These are phyloP conservation scores for Metallyticus violacea DNA, from an alignment of 2,888 invertebrate species.

Conservation along the genomic window DNA sequence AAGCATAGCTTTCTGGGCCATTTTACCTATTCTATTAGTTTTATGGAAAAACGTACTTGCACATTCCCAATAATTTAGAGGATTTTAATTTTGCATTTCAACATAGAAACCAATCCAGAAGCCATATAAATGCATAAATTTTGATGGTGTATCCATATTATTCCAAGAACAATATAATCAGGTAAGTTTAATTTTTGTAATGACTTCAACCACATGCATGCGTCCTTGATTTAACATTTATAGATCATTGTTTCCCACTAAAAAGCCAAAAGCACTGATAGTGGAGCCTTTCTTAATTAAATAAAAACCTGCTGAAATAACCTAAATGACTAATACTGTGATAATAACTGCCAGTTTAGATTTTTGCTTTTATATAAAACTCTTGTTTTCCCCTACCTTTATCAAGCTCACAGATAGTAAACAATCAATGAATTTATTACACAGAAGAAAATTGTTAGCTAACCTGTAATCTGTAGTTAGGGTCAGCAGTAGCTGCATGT, in stretches of 20 bases:
- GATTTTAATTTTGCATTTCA: not conserved
- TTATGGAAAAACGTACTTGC: not conserved
- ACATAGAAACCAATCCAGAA: not conserved
- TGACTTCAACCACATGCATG: not conserved
- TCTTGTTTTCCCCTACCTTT: not conserved
- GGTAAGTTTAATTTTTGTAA: too few species aligned
- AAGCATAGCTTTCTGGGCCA: not conserved
- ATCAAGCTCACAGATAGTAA: not conserved
- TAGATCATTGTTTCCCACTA: too few species aligned
- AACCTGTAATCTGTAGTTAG: conserved; percentile 90
- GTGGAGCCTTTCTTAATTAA: not conserved
- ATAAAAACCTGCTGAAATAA: not conserved
- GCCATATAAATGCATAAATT: not conserved
- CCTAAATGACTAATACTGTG: not conserved
- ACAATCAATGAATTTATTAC: not conserved
- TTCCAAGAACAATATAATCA: not conserved
- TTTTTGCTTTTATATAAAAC: too few species aligned
- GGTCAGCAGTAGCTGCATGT: conserved; percentile 73
- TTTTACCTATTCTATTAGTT: not conserved
- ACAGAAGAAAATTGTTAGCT: conserved; percentile 41
- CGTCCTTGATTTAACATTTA: not conserved
- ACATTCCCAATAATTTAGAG: not conserved
- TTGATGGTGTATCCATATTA: not conserved
- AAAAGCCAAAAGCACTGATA: not conserved
- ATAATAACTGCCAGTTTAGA: too few species aligned